Evolutionary conservation across 2,888 invertebrate genomes (phyloP).

Genomic region (Philhelius pedissequus): DNA sequence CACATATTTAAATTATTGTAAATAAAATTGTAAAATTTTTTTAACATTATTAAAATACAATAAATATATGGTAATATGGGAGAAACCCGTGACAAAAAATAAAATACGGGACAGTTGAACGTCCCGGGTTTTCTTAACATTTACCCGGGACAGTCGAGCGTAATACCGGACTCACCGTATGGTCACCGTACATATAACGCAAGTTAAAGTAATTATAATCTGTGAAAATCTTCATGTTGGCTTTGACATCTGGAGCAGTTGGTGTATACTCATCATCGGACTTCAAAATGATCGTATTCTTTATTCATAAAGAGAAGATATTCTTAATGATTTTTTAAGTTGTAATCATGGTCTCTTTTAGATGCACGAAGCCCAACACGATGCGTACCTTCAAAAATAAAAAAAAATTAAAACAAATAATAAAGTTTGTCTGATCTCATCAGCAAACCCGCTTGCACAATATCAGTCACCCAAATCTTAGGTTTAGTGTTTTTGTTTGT

Average conservation of each 20-base stretch:
- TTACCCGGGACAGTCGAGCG: too few species aligned
- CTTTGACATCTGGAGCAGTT: background rate
- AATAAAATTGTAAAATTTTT: too few species aligned
- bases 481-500: conserved; percentile 3
- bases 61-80: too few species aligned
- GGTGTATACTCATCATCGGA: background rate
- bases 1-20: too few species aligned
- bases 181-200: too few species aligned
- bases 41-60: too few species aligned
- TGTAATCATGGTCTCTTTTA: background rate
- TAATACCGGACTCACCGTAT: too few species aligned
- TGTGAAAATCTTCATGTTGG: too few species aligned
- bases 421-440: conserved; percentile 53
- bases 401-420: conserved; percentile 13
- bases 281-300: background rate
- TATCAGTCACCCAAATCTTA: conserved; percentile 44
- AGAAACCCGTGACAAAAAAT: too few species aligned
- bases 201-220: too few species aligned
- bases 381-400: background rate
- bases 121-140: too few species aligned
- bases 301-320: background rate
- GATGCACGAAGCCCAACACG: background rate
- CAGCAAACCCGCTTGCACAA: background rate
- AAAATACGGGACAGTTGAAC: too few species aligned
- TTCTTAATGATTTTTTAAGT: background rate